phyloP scores from a whole-genome alignment of 37 sponge, comb jelly and placozoan species.

The Trichoplax adhaerens region DNA sequence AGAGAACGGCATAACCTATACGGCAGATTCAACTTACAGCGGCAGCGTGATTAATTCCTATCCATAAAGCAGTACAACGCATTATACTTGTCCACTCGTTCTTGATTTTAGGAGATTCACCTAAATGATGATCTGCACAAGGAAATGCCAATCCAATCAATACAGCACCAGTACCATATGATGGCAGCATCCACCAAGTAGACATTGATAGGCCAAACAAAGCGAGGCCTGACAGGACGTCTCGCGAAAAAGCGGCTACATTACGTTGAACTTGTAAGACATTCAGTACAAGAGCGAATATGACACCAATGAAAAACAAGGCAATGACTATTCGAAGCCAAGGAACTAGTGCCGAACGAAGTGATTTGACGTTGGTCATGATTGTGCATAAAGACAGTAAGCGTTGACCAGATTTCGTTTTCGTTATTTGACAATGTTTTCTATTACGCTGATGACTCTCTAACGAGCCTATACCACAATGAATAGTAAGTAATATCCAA shows the following conservation, averaged over 20 bases:
- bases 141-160: constrained; percentile 20
- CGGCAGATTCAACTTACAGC: constrained; percentile 23
- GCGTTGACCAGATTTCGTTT: too few species aligned
- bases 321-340: too few species aligned
- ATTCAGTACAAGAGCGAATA: constrained; percentile 35
- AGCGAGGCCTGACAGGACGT: constrained; percentile 1
- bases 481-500: too few species aligned
- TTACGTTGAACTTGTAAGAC: constrained; percentile 35
- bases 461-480: too few species aligned
- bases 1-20: too few species aligned
- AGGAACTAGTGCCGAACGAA: too few species aligned
- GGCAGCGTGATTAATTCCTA: constrained; percentile 84
- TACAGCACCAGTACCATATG: constrained; percentile 32
- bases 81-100: constrained; percentile 61
- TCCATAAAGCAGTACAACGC: constrained; percentile 70
- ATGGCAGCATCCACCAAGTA: constrained; percentile 40
- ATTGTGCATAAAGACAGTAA: too few species aligned
- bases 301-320: constrained; percentile 23
- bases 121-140: constrained; percentile 5
- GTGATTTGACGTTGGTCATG: too few species aligned
- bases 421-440: too few species aligned
- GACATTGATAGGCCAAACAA: constrained; percentile 5
- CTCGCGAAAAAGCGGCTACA: constrained; percentile 6
- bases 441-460: too few species aligned
- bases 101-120: constrained; percentile 7